Base-by-base conservation (phyloP, 2,888 invertebrate genomes). In the Apamea crenata region DNA sequence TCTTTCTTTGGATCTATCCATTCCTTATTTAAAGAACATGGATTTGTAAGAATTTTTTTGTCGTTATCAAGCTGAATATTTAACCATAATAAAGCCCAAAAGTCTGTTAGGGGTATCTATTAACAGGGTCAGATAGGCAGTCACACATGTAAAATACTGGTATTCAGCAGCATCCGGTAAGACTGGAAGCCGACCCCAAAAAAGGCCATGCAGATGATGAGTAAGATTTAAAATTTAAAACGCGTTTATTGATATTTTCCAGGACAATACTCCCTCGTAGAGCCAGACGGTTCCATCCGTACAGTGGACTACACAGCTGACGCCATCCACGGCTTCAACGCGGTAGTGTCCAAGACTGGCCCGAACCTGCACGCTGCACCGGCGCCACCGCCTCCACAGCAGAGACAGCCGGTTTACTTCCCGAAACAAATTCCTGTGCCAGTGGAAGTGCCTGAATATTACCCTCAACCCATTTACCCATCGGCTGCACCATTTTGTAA, bases 251-350 rank as follows among this genome's bases (percentile, higher is more conserved):
- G n/a, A 5, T 59, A n/a, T 56, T 67, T 94, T 95, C 5, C 94
- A 97, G 97, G 97, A 29, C 97, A 97, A 92, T 97, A 97, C 83
- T 97, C 97, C 0, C 88, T 97, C 40, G 97, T 97, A 16, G 97
- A 97, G 83, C 97, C 97, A 1, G 97, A 97, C 72, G 97, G 97
- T 63, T 97, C 97, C 5, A 93, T 97, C 2, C 94, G 97, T 6
- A 97, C 97, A 2, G 97, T 97, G 25, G 97, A 97, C 92, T 97
- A 97, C 91, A 97, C 97, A 36, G 97, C 97, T 0, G 97, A 97
- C 82, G 93, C 97, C 0, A 93, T 97, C 6, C 95, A 97, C 83
- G 97, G 97, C 16, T 97, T 97, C 92, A 97, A 97, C 85, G 97
- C 97, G 0, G 95, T 97, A 0, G 97, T 97, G 0, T 96, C 97